These are phyloP conservation scores for Pycnonotus jocosus DNA, from an alignment of 2,113 vertebrate species.

Conservation along the genomic window DNA sequence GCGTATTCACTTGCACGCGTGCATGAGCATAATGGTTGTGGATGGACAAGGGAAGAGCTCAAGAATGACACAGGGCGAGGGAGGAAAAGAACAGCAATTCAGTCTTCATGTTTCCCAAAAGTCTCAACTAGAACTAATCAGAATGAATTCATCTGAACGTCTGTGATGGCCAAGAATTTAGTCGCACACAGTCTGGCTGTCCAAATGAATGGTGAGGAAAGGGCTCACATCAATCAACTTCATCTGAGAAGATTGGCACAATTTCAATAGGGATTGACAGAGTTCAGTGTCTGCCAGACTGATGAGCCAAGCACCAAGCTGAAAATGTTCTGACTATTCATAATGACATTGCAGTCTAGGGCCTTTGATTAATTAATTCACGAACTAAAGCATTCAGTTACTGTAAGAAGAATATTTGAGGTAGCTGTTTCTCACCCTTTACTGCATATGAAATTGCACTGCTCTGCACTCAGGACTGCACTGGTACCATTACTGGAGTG, in stretches of 20 bases:
- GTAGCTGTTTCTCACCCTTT: not conserved
- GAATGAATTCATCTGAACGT: conserved; percentile 53
- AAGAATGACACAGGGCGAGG: not conserved
- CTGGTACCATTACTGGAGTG: not conserved
- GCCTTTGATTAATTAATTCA: conserved; percentile 58
- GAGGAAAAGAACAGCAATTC: not conserved
- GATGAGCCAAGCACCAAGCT: conserved; percentile 55
- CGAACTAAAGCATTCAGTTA: conserved; percentile 19
- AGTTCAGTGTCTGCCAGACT: conserved; percentile 45
- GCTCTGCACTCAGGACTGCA: not conserved
- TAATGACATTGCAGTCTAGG: conserved; percentile 44
- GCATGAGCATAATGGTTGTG: not conserved
- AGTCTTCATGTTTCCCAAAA: conserved; percentile 36
- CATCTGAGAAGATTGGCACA: conserved; percentile 54
- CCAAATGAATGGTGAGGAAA: conserved; percentile 62
- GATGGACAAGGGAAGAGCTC: not conserved
- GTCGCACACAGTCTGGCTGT: conserved; percentile 55
- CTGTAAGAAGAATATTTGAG: not conserved
- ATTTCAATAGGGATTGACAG: conserved; percentile 55
- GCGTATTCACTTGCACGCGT: not conserved
- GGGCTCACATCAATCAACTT: conserved; percentile 56
- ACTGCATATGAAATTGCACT: not conserved
- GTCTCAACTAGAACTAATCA: conserved; percentile 55
- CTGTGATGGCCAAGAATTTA: conserved; percentile 57
- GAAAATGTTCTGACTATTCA: conserved; percentile 61